Conservation (phyloP, 2,888 invertebrate genomes). For the Cryptocheilus praepositus region DNA sequence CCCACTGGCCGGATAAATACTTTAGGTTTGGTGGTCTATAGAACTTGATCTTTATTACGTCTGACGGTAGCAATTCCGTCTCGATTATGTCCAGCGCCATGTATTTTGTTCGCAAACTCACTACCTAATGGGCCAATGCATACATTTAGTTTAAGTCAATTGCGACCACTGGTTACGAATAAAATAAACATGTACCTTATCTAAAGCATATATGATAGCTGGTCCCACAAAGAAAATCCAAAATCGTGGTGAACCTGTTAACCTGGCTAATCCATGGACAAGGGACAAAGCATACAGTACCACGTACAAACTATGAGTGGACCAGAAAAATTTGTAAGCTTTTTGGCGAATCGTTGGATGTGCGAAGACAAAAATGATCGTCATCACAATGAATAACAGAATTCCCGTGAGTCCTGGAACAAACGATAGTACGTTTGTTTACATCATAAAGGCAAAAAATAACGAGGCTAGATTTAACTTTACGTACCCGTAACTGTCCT, state of each 20-base stretch:
- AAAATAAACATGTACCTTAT: slow-evolving; percentile 82
- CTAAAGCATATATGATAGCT: slow-evolving; percentile 90
- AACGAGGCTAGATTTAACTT: slow-evolving; percentile 9
- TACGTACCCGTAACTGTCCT: slow-evolving; percentile 91
- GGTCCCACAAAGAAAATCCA: slow-evolving; percentile 97
- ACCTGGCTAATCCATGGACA: slow-evolving; percentile 91
- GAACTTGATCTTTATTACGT: slow-evolving; percentile 95
- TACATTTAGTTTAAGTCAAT: not conserved
- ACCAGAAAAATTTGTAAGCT: slow-evolving; percentile 97
- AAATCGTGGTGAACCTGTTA: slow-evolving; percentile 94
- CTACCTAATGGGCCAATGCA: slow-evolving; percentile 79
- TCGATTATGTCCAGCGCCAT: slow-evolving; percentile 94
- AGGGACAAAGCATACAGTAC: slow-evolving; percentile 89
- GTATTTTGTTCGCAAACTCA: slow-evolving; percentile 92
- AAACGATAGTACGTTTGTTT: not conserved
- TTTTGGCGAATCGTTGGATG: slow-evolving; percentile 94
- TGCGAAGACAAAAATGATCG: slow-evolving; percentile 97
- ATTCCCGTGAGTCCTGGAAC: slow-evolving; percentile 88
- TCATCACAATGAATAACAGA: slow-evolving; percentile 91
- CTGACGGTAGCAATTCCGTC: slow-evolving; percentile 94
- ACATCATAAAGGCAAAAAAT: slow-evolving; percentile 8
- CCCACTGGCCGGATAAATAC: slow-evolving; percentile 96
- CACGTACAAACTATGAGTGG: slow-evolving; percentile 92
- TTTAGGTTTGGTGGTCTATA: slow-evolving; percentile 96
- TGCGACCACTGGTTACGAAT: no score